Base-by-base conservation (phyloP, 2,888 invertebrate genomes). In the Eulithis prunata region DNA sequence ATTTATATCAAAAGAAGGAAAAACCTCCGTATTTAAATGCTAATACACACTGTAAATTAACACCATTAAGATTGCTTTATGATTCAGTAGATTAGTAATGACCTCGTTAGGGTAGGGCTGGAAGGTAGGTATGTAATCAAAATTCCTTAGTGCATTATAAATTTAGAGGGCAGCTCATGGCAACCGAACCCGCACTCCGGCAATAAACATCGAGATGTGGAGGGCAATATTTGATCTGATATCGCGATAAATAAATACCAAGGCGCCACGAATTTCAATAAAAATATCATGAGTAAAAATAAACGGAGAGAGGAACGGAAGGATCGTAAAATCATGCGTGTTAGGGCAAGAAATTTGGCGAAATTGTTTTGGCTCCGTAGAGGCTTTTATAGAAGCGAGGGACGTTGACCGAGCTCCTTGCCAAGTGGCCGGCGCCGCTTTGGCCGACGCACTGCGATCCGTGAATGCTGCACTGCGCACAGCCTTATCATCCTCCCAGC, bases 311-410 rank as follows among this genome's bases (percentile, higher is more conserved):
- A 78, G 80, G 75, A 82, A 74, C 80, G 81, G 78, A 81, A 83
- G 79, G 88, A 82, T 89, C 88, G 87, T 91, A 91, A 91, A 91
- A 83, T 85, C 87, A 87, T 88, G 90, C 89, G 88, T 90, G 87
- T 85, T 87, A 84, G 84, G 88, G 85, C 88, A 89, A 88, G 91
- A 88, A 88, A 87, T 90, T 91, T 87, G 89, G 87, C 83, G 84
- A 89, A 93, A 93, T 92, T 91, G 91, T 91, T 91, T 92, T 92
- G 93, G 93, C 86, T 85, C 80, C 85, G 83, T 79, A 81, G 81
- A 91, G 91, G 90, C 90, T 90, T 91, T 92, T 91, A 91, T 91
- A 82, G 85, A 82, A 81, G 76, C 80, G 73, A 82, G 21, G 82
- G 84, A 91, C 90, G 85, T 85, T 92, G 92, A 92, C 91, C 91